Conservation (phyloP, 2,113 vertebrate genomes). For the Myodes glareolus region DNA sequence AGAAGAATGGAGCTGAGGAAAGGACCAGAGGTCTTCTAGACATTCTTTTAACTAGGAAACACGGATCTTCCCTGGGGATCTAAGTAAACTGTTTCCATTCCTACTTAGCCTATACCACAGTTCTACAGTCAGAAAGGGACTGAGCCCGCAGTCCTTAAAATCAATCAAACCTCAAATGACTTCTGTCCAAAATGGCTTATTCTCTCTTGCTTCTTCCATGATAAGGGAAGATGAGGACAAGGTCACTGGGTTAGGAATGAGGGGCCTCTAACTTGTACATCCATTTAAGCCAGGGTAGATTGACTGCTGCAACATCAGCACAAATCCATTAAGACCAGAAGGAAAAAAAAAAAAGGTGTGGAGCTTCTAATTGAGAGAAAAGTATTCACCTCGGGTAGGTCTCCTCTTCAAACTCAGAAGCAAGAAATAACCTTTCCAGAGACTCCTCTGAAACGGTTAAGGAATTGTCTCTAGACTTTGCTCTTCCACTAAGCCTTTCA, state of each 20-base stretch:
- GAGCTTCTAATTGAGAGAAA: neutral
- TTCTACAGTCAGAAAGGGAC: neutral
- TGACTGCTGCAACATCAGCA: neutral
- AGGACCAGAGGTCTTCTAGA: neutral
- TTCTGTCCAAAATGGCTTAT: neutral
- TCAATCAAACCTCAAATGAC: neutral
- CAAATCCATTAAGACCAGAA: neutral
- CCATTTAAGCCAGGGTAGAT: neutral
- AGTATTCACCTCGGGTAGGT: neutral
- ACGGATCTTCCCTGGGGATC: neutral
- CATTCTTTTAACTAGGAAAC: neutral
- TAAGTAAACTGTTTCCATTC: neutral
- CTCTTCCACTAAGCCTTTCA: conserved; percentile 36
- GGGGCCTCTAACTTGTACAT: neutral
- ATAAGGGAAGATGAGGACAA: neutral
- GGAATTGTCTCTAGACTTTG: conserved; percentile 60
- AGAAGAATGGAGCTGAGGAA: neutral
- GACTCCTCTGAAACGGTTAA: conserved; percentile 55
- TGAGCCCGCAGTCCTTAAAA: neutral
- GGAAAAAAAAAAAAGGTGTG: neutral
- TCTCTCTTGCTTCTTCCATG: neutral
- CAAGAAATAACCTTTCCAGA: conserved; percentile 48
- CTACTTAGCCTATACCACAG: neutral
- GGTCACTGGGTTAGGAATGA: neutral
- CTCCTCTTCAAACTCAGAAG: conserved; percentile 46